Evolutionary conservation across 2,113 vertebrate genomes (phyloP), one percentile per base, ranked within the genome.

Genomic region (Bubo bubo): DNA sequence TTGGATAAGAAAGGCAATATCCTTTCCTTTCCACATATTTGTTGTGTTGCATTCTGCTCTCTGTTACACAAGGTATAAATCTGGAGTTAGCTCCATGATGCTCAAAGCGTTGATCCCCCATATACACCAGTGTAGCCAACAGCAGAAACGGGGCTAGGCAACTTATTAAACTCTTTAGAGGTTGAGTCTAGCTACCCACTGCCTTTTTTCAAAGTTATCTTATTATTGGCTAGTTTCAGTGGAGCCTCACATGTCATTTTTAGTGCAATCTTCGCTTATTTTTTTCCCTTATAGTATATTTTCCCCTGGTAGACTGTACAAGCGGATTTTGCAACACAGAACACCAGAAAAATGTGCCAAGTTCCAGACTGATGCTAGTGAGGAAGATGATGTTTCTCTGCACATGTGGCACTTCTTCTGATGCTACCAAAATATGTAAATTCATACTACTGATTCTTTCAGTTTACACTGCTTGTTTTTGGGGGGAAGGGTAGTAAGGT

Each of bases 1-100:
- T 32, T 68, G 94, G 93, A 87, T 93, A 91, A 95, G 73, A 81
- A 92, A 96, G 97, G 91, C 80, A 96, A 96, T 96, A 93, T 94
- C 62, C 47, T 84, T 84, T 94, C 30, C 53, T 79, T 87, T 64
- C 64, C 64, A 68, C 52, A 7, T 91, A 87, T 89, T 94, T 96
- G 63, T 95, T 67, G 68, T 90, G 92, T 74, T 91, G 86, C 60
- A 23, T 96, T 72, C 68, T 68, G 43, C 75, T 88, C 66, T 84
- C 79, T 37, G 20, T 87, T 92, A 68, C 63, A 71, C 45, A 24
- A 79, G 56, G 68, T 43, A 77, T 92, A 95, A 93, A 95, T 32
- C 83, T 88, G 56, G 79, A 83, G 81, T 47, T 81, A 94, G 72
- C 43, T 75, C 47, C 49, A 23, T 1, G 6, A 43, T 17, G 60